A percentile compares a stretch with the other conserved stretches of the same genome.
Conservation (phyloP, 2,797 vertebrate genomes). For the Florisuga fusca region DNA sequence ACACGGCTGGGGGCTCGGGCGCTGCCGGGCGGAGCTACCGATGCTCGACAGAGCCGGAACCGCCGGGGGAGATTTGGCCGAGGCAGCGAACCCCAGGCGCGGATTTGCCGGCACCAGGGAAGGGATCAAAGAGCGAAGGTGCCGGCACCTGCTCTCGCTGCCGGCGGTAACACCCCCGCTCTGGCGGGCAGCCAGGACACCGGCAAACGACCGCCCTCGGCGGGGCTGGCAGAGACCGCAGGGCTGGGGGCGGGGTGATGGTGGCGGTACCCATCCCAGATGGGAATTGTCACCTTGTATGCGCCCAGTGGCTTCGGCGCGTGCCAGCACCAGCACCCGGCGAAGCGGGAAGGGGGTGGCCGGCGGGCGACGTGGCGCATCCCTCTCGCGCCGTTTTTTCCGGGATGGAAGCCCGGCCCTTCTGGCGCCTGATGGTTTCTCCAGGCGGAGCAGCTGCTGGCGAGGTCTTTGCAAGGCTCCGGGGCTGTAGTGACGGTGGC, state of each 20-base stretch:
- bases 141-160: background rate
- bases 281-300: background rate
- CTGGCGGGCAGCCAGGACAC: background rate
- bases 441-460: slow-evolving; percentile 42
- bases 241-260: background rate
- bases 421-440: slow-evolving; percentile 58
- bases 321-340: background rate
- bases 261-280: background rate
- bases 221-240: background rate
- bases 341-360: background rate
- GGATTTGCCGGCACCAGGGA: background rate
- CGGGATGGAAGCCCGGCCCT: slow-evolving; percentile 44
- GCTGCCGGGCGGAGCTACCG: background rate
- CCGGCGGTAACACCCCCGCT: background rate
- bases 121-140: slow-evolving; percentile 27
- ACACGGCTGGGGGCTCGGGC: background rate
- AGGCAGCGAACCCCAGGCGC: background rate
- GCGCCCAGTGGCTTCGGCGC: rapidly evolving
- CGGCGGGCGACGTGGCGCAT: slow-evolving; percentile 44
- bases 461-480: background rate
- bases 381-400: slow-evolving; percentile 28
- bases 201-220: background rate
- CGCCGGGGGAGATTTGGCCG: background rate
- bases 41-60: background rate
- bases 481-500: background rate